Conservation (phyloP, 2,113 vertebrate species). For the Sceloporus tristichus region DNA sequence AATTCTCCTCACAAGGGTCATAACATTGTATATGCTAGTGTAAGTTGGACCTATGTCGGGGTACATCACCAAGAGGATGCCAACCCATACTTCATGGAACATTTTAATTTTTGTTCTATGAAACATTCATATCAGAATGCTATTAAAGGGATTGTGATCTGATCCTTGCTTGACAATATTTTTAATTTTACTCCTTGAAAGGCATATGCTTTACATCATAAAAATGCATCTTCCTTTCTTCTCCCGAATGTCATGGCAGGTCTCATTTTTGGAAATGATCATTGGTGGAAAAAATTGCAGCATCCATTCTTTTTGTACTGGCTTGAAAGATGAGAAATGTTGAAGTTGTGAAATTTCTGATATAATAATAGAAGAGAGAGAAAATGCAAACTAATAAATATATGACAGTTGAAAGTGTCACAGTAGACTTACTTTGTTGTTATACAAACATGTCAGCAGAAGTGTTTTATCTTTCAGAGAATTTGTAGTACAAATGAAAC, state of each 20-base stretch:
- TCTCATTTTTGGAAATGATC: not conserved
- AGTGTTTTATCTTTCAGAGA: constrained; percentile 17
- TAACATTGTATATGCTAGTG: too few species aligned
- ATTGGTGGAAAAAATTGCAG: not conserved
- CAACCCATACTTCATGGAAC: too few species aligned
- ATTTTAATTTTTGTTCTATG: not conserved
- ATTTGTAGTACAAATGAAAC: constrained; percentile 8
- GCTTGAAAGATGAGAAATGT: not conserved
- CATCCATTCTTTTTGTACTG: constrained; percentile 23
- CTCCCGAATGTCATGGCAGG: not conserved
- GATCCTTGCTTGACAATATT: not conserved
- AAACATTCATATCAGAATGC: not conserved
- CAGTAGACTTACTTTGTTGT: not conserved
- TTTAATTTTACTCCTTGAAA: constrained; percentile 18
- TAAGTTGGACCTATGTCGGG: too few species aligned
- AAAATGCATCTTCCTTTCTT: not conserved
- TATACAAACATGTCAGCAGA: constrained; percentile 9
- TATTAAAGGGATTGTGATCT: not conserved
- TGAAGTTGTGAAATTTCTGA: constrained; percentile 26
- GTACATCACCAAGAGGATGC: too few species aligned
- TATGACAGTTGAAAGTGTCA: constrained; percentile 36
- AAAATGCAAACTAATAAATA: constrained; percentile 27
- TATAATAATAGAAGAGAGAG: constrained; percentile 19
- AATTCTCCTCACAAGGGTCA: too few species aligned
- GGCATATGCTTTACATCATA: not conserved